Percentiles rank a stretch among this genome's conserved stretches.
These are phyloP conservation scores for Erinaceus europaeus DNA, from an alignment of 2,113 vertebrate species.

Conservation along the genomic window DNA sequence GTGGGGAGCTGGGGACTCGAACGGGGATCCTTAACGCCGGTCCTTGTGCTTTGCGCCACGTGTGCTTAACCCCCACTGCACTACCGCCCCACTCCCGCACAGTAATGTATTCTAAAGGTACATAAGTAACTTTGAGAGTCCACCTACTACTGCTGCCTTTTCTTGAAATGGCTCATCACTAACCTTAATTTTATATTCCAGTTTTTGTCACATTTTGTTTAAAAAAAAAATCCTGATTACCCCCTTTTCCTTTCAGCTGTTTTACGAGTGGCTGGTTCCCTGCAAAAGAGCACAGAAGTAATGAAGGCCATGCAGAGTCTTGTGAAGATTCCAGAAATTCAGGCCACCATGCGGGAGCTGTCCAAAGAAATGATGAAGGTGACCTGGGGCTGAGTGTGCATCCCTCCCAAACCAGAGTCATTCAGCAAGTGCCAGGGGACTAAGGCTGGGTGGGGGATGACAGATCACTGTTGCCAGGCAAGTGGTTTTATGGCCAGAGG, in stretches of 20 bases:
- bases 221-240: too few relatives aligned
- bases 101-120: background rate
- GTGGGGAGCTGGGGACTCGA: too few relatives aligned
- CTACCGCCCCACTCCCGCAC: too few relatives aligned
- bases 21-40: too few relatives aligned
- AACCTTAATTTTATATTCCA: too few relatives aligned
- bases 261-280: slow-evolving; percentile 90
- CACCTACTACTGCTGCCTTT: background rate
- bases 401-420: background rate
- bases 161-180: background rate
- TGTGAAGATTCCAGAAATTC: slow-evolving; percentile 96
- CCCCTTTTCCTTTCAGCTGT: slow-evolving; percentile 84
- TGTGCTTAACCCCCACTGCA: too few relatives aligned
- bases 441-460: background rate
- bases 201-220: too few relatives aligned
- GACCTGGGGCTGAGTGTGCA: slow-evolving; percentile 33
- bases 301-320: slow-evolving; percentile 99
- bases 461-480: background rate
- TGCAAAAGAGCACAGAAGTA: slow-evolving; percentile 98
- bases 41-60: too few relatives aligned
- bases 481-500: background rate
- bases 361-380: slow-evolving; percentile 99
- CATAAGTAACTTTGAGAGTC: background rate
- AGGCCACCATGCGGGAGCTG: slow-evolving; percentile 96
- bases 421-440: background rate